Evolutionary conservation across 2,113 vertebrate species (phyloP), one percentile per base, ranked within the genome.

Genomic region (Orycteropus afer): DNA sequence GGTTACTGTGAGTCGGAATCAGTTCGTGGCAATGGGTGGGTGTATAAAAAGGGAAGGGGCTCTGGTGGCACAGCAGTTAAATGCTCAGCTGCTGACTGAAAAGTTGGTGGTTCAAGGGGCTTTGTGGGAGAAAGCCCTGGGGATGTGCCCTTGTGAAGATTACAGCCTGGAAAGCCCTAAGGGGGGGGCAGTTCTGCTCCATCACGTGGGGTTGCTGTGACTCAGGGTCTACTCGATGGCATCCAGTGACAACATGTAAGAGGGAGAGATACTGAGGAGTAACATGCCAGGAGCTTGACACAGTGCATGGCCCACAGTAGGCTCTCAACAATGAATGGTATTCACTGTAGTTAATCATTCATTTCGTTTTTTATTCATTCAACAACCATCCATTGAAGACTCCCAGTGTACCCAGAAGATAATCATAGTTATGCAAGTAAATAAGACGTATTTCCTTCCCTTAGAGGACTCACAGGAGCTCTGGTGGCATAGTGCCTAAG

Each of bases 331-430:
- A 76, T 85, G 69, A 49, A 7, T 49, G 8, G 3, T 89, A 12
- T 47, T 76, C 55, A 42, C 47, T 79, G 2, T 85, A 63, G 69
- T 20, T 81, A 49, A 86, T 71, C 79, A 63, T 92, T 94, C 49
- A 83, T 51, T 93, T 92, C 79, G 11, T 59, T 88, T 82, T 83
- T 49, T 57, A 78, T 91, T 85, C 18, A 74, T 78, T 92, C 34
- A 93, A 0, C 22, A 82, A 63, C 49, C 17, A 49, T 61, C 67
- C 53, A 22, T 37, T 29, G 32, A 86, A 67, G 51, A 13, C 51
- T 69, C 84, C 18, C 23, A 63, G 0, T 32, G n/a, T 78, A 27
- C n/a, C 53, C 49, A 93, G 74, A 42, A 57, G 9, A 45, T 86
- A 86, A n/a, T 12, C 32, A 1, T n/a, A 61, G 59, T 55, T 49